phyloP scores from a whole-genome alignment of 2,113 vertebrate species.

The Loxodonta africana region DNA sequence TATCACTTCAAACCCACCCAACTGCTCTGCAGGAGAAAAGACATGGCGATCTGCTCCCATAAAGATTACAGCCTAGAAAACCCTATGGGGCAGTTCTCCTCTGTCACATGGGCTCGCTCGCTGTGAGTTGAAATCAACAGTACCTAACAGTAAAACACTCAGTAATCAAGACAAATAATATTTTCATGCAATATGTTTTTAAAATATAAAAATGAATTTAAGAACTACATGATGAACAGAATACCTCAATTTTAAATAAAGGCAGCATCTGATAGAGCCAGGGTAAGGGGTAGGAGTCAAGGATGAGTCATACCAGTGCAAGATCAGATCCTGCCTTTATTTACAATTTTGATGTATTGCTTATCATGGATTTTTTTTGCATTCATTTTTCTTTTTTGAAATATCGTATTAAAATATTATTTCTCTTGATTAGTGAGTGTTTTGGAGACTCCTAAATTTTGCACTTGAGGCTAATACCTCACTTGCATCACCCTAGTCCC shows the following conservation, averaged over 20 bases:
- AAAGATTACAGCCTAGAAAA: background rate
- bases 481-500: rapidly evolving
- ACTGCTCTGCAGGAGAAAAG: background rate
- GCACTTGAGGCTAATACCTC: background rate
- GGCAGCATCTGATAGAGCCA: background rate
- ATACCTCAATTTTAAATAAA: background rate
- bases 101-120: background rate
- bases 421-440: background rate
- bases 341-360: background rate
- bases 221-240: background rate
- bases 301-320: rapidly evolving
- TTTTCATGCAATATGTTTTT: background rate
- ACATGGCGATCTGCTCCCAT: too few species aligned
- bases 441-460: background rate
- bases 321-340: background rate
- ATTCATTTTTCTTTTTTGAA: background rate
- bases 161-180: background rate
- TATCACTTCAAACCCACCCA: background rate
- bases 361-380: background rate
- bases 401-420: background rate
- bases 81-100: background rate
- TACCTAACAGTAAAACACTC: background rate
- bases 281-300: background rate
- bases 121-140: background rate
- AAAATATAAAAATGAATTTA: background rate